phyloP scores from a whole-genome alignment of 2,797 vertebrate species.

The Darevskia nairensis region DNA sequence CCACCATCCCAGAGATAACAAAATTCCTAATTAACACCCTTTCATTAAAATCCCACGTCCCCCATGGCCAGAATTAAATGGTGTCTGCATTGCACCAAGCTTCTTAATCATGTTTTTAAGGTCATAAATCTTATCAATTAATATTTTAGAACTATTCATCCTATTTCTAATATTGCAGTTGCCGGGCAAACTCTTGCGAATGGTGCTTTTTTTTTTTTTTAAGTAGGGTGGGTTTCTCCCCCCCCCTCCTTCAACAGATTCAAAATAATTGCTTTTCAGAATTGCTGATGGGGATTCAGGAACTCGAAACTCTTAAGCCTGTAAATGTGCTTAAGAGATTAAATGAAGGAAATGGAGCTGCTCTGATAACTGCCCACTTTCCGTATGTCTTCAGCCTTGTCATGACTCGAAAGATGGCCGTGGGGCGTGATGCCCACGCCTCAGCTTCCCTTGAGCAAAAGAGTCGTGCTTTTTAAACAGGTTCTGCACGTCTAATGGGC shows the following conservation, averaged over 20 bases:
- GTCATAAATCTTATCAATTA: slow-evolving; percentile 68
- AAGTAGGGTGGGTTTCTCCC: not conserved
- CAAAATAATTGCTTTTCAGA: slow-evolving; percentile 76
- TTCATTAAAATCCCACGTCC: slow-evolving; percentile 59
- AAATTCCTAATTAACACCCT: slow-evolving; percentile 62
- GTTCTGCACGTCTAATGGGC: not conserved
- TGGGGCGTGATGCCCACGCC: slow-evolving; percentile 42
- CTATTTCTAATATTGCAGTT: slow-evolving; percentile 55
- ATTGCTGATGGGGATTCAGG: slow-evolving; percentile 72
- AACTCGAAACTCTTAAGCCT: slow-evolving; percentile 73
- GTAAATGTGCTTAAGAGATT: slow-evolving; percentile 78
- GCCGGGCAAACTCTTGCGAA: slow-evolving; percentile 55
- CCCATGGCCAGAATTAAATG: slow-evolving; percentile 49
- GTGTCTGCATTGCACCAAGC: slow-evolving; percentile 36
- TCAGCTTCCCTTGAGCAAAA: slow-evolving; percentile 54
- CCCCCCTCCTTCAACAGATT: slow-evolving; percentile 54
- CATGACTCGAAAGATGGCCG: slow-evolving; percentile 51
- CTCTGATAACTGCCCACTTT: slow-evolving; percentile 71
- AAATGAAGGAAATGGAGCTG: slow-evolving; percentile 70
- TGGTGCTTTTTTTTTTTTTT: slow-evolving; percentile 3
- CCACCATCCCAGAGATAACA: slow-evolving; percentile 38
- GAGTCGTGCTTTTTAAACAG: slow-evolving; percentile 43
- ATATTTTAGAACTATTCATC: slow-evolving; percentile 65
- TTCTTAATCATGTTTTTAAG: slow-evolving; percentile 63
- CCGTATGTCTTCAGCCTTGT: slow-evolving; percentile 52